These are phyloP conservation scores for Sinohyriopsis cumingii DNA, from an alignment of 2,888 invertebrate genomes.

Conservation along the genomic window DNA sequence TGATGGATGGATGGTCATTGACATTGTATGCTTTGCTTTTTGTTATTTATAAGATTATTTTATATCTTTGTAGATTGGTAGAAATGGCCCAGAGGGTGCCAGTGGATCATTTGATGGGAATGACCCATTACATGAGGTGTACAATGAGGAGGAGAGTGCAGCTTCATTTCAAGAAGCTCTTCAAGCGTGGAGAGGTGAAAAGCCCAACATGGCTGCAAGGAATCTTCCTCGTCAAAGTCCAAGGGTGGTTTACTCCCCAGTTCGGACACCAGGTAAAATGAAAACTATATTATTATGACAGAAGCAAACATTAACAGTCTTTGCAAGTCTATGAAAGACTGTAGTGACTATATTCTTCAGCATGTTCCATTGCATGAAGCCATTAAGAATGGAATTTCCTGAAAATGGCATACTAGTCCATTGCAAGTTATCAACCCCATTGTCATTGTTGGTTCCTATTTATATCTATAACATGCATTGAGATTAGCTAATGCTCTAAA, in stretches of 20 bases:
- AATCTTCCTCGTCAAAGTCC: background rate
- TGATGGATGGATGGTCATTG: too few relatives aligned
- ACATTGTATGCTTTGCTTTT: background rate
- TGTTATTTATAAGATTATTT: background rate
- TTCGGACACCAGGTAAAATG: conserved; percentile 47
- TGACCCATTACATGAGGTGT: conserved; percentile 61
- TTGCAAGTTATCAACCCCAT: too few relatives aligned
- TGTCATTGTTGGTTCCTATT: too few relatives aligned
- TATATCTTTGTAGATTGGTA: conserved; percentile 14
- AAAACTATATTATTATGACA: background rate
- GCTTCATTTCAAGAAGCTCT: conserved; percentile 69
- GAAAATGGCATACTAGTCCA: too few relatives aligned
- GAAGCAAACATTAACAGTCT: too few relatives aligned
- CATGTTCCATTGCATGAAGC: too few relatives aligned
- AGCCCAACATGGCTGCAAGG: background rate
- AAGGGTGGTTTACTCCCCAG: conserved; percentile 29
- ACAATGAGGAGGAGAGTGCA: conserved; percentile 68
- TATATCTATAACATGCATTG: too few relatives aligned
- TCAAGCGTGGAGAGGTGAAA: conserved; percentile 57
- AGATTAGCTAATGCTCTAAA: too few relatives aligned
- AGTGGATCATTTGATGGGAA: conserved; percentile 48
- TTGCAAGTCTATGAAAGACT: too few relatives aligned
- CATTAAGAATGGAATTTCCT: too few relatives aligned
- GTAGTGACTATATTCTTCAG: too few relatives aligned
- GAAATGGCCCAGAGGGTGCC: conserved; percentile 55